phyloP scores from a whole-genome alignment of 2,797 vertebrate species.

The Bufotes viridis region DNA sequence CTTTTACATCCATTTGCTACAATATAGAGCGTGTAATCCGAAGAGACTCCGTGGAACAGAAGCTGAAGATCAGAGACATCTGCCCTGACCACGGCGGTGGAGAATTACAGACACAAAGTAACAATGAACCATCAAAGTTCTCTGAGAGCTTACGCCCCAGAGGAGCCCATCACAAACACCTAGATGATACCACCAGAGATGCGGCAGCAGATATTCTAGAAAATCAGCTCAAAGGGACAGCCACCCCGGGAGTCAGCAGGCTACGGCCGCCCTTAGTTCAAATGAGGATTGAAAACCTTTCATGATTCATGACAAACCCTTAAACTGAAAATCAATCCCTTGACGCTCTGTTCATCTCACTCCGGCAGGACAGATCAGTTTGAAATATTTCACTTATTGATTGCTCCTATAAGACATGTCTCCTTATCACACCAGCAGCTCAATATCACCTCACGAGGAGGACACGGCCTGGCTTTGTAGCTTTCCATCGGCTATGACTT shows the following conservation, averaged over 20 bases:
- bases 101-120: constrained; percentile 29
- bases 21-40: not conserved
- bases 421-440: constrained; percentile 50
- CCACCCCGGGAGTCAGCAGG: constrained; percentile 24
- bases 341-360: constrained; percentile 51
- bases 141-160: constrained; percentile 5
- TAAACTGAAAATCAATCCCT: constrained; percentile 61
- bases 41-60: not conserved
- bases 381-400: constrained; percentile 61
- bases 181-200: constrained; percentile 32
- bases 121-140: constrained; percentile 39
- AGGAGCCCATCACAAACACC: constrained; percentile 21
- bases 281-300: constrained; percentile 59
- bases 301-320: constrained; percentile 60
- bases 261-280: constrained; percentile 48
- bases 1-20: constrained; percentile 24
- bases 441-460: constrained; percentile 43
- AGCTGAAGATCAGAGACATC: constrained; percentile 30
- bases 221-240: constrained; percentile 28
- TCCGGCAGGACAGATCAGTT: constrained; percentile 57
- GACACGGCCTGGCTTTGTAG: constrained; percentile 3
- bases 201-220: not conserved
- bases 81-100: constrained; percentile 9
- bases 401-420: constrained; percentile 53
- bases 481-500: not conserved